phyloP scores from a whole-genome alignment of 2,888 invertebrate species.

The Euplagia quadripunctaria region DNA sequence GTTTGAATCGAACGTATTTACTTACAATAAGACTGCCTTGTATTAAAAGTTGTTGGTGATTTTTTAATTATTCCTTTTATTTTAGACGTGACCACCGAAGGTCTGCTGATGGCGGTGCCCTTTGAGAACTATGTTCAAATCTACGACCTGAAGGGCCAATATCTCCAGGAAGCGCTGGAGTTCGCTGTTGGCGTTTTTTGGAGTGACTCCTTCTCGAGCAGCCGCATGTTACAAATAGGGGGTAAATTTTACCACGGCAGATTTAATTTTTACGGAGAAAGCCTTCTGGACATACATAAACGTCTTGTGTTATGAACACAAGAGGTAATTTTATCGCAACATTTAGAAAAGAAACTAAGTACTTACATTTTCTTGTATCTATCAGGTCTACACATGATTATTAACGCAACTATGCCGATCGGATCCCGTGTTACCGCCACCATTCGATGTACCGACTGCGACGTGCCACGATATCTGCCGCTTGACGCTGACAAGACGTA shows the following conservation, averaged over 20 bases:
- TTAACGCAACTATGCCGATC: slow-evolving; percentile 87
- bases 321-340: not conserved
- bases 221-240: slow-evolving; percentile 88
- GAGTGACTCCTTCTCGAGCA: slow-evolving; percentile 72
- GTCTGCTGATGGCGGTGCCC: slow-evolving; percentile 90
- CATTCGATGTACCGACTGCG: slow-evolving; percentile 89
- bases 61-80: not conserved
- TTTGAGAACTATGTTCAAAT: slow-evolving; percentile 92
- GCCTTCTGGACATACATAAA: not conserved
- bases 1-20: too few relatives aligned
- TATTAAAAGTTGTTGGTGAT: not conserved
- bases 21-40: too few relatives aligned
- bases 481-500: slow-evolving; percentile 87
- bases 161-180: slow-evolving; percentile 89
- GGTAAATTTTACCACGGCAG: slow-evolving; percentile 69
- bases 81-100: slow-evolving; percentile 90
- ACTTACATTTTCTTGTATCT: not conserved
- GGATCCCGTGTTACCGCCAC: slow-evolving; percentile 87
- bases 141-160: slow-evolving; percentile 90
- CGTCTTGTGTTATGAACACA: not conserved
- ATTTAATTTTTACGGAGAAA: not conserved
- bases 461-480: slow-evolving; percentile 88
- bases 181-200: slow-evolving; percentile 79
- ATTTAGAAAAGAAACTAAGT: not conserved
- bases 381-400: slow-evolving; percentile 88